Conservation (phyloP, 2,888 invertebrate genomes). For the Agonopterix heracliana region DNA sequence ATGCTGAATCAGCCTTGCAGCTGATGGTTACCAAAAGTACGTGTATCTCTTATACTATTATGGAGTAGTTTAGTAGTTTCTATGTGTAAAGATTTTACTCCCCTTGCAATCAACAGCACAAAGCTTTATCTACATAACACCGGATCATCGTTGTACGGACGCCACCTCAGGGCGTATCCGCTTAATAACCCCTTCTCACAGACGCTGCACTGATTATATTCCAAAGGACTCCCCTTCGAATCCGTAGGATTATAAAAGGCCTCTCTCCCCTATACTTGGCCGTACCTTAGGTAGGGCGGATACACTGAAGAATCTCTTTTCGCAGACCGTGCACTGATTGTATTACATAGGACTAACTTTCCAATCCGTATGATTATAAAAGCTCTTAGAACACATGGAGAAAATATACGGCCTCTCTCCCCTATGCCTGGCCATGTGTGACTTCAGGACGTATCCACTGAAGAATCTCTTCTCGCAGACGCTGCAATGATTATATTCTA, state of each 20-base stretch:
- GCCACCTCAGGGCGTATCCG: slow-evolving; percentile 60
- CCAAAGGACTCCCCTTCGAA: slow-evolving; percentile 68
- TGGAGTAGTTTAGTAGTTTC: no score
- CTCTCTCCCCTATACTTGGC: slow-evolving; percentile 68
- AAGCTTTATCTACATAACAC: no score
- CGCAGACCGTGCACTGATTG: slow-evolving; percentile 68
- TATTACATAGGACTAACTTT: no score
- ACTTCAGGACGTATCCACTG: slow-evolving; percentile 66
- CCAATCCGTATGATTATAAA: slow-evolving; percentile 75
- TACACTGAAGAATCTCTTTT: slow-evolving; percentile 68
- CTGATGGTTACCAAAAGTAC: no score
- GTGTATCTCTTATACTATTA: no score
- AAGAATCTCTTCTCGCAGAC: slow-evolving; percentile 71
- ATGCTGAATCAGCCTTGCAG: no score
- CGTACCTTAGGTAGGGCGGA: slow-evolving; percentile 70
- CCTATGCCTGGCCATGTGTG: slow-evolving; percentile 69
- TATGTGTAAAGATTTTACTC: no score
- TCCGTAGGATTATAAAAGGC: slow-evolving; percentile 76
- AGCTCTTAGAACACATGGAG: slow-evolving; percentile 73
- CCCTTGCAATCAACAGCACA: no score
- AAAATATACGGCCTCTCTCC: slow-evolving; percentile 72
- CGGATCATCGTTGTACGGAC: no score
- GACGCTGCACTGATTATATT: slow-evolving; percentile 51
- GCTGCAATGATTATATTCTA: slow-evolving; percentile 63
- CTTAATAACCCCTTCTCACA: slow-evolving; percentile 71